These are phyloP conservation scores for Drosophila emarginata DNA, from an alignment of 2,888 invertebrate genomes.

Conservation along the genomic window DNA sequence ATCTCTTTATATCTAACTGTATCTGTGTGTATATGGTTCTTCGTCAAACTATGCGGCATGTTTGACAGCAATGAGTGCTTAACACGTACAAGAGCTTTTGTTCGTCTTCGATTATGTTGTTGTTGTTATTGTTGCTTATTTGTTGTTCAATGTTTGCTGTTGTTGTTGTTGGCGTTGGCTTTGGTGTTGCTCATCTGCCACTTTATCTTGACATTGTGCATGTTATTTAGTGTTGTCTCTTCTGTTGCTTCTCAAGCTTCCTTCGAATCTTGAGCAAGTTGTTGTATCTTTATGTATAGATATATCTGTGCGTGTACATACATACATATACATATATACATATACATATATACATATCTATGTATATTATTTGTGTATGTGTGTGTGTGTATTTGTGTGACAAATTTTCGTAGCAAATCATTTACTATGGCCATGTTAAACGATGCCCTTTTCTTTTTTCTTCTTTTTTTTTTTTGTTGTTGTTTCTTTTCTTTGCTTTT, in stretches of 20 bases:
- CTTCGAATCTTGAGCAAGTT: conserved; percentile 40
- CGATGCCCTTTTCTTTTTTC: conserved; percentile 47
- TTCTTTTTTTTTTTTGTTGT: conserved; percentile 9
- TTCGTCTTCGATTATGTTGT: conserved; percentile 55
- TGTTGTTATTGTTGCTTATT: conserved; percentile 22
- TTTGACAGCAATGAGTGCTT: conserved; percentile 76
- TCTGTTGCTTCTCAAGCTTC: conserved; percentile 42
- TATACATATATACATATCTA: conserved; percentile 8
- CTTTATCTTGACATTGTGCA: conserved; percentile 75
- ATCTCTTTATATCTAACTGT: no score
- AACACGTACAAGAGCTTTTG: conserved; percentile 74
- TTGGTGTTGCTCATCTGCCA: conserved; percentile 64
- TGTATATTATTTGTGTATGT: conserved; percentile 27
- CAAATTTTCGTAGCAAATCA: conserved; percentile 69
- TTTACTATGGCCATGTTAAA: conserved; percentile 66
- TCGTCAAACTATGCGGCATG: conserved; percentile 65
- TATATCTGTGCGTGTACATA: conserved; percentile 14
- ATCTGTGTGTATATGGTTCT: conserved; percentile 57
- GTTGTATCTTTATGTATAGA: conserved; percentile 21
- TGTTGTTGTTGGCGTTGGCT: conserved; percentile 27
- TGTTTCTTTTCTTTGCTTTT: conserved; percentile 24
- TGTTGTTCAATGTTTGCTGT: conserved; percentile 44
- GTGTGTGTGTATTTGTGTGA: conserved; percentile 42
- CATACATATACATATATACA: conserved; percentile 9
- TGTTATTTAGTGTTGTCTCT: conserved; percentile 63